phyloP scores from a whole-genome alignment of 1,140 invertebrate species.

The Lordiphosa clarofinis region DNA sequence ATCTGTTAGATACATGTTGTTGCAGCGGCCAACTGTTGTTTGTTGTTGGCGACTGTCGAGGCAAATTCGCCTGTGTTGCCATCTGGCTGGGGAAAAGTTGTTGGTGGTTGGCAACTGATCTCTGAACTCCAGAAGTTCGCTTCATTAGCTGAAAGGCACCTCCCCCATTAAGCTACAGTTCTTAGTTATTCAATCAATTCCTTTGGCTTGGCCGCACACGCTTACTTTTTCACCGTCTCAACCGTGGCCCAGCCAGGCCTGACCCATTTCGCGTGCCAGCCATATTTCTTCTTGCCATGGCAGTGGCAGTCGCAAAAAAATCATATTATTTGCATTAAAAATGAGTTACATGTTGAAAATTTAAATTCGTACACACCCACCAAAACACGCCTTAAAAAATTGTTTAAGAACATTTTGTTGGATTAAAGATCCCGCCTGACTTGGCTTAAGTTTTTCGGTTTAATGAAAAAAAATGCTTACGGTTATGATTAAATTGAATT shows the following conservation, averaged over 20 bases:
- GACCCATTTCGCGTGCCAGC: slow-evolving; percentile 60
- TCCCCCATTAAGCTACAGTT: slow-evolving; percentile 17
- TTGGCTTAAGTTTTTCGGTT: slow-evolving; percentile 4
- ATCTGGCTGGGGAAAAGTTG: slow-evolving; percentile 29
- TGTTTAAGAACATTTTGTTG: slow-evolving; percentile 41
- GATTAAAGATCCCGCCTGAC: slow-evolving; percentile 3
- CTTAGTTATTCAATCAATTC: slow-evolving; percentile 52
- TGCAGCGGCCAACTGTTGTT: slow-evolving; percentile 43
- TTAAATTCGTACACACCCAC: slow-evolving; percentile 73
- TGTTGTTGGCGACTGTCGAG: slow-evolving; percentile 19
- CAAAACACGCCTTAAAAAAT: slow-evolving; percentile 49
- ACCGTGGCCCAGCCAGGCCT: slow-evolving; percentile 18
- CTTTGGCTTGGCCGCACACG: slow-evolving; percentile 24
- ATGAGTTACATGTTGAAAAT: slow-evolving; percentile 75
- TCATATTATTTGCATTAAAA: slow-evolving; percentile 74
- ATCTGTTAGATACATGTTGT: slow-evolving; percentile 30
- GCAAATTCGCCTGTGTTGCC: slow-evolving; percentile 33
- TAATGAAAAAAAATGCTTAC: slow-evolving; percentile 11
- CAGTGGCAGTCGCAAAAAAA: slow-evolving; percentile 25
- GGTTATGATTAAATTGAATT: slow-evolving; percentile 28
- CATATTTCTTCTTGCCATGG: slow-evolving; percentile 24
- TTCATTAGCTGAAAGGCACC: slow-evolving; percentile 36
- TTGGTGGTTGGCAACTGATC: slow-evolving; percentile 13
- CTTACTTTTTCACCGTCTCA: slow-evolving; percentile 35
- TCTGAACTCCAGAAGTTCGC: slow-evolving; percentile 19